Conservation (phyloP, 1,140 invertebrate species). For the Caenorhabditis latens region DNA sequence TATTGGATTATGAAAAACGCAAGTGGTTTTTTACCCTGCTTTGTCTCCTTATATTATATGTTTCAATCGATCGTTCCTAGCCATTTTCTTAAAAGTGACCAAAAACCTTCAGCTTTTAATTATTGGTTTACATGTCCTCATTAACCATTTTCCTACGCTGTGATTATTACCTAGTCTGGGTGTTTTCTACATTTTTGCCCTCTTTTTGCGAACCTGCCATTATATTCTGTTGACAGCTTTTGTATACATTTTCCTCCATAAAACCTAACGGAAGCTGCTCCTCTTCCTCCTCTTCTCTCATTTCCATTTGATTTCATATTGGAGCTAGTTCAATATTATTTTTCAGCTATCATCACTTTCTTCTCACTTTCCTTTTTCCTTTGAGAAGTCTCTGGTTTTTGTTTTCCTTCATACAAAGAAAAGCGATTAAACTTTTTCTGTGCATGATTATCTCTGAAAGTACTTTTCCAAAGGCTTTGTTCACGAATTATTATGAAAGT, state of each 20-base stretch:
- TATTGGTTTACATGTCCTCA: not conserved
- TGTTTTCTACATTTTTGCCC: not conserved
- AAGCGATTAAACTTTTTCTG: not conserved
- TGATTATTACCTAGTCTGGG: not conserved
- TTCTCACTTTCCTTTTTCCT: not conserved
- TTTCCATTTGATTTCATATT: constrained; percentile 36
- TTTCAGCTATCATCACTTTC: not conserved
- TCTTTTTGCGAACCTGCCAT: not conserved
- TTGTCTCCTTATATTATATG: not conserved
- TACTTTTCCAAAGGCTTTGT: not conserved
- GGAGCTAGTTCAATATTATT: not conserved
- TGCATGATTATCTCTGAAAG: not conserved
- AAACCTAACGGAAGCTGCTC: constrained; percentile 17
- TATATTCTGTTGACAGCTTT: constrained; percentile 35
- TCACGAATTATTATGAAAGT: not conserved
- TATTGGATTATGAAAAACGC: not conserved
- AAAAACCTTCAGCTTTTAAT: not conserved
- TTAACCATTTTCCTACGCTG: not conserved
- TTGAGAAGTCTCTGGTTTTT: not conserved
- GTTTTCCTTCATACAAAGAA: not conserved
- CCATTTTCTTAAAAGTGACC: not conserved
- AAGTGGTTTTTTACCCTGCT: not conserved
- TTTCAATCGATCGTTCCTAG: not conserved
- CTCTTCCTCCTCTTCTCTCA: not conserved
- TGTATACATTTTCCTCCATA: constrained; percentile 11